A percentile compares a stretch with the other conserved stretches of the same genome.
These are phyloP conservation scores for Halocynthia aurantium DNA, from an alignment of 23 tunicate species.

Conservation along the genomic window DNA sequence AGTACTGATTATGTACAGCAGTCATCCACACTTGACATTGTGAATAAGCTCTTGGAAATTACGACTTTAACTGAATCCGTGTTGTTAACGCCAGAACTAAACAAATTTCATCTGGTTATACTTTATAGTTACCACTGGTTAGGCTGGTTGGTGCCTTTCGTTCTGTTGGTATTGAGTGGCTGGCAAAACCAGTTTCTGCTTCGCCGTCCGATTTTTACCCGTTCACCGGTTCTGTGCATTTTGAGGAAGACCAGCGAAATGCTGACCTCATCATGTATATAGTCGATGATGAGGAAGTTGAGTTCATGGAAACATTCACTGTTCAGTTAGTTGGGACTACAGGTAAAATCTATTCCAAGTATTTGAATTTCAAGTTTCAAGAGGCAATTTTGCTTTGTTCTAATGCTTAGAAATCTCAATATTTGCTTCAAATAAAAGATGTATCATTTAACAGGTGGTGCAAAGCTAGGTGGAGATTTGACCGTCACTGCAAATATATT, in stretches of 20 bases:
- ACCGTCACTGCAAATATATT: slow-evolving; percentile 48
- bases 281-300: slow-evolving; percentile 73
- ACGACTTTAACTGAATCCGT: no score
- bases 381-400: no score
- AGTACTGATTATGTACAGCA: not conserved
- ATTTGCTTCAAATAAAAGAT: no score
- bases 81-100: no score
- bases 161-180: slow-evolving; percentile 76
- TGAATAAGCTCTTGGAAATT: no score
- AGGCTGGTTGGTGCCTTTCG: slow-evolving; percentile 51
- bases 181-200: slow-evolving; percentile 57
- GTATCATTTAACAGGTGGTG: slow-evolving; percentile 45
- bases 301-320: slow-evolving; percentile 76
- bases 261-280: slow-evolving; percentile 52
- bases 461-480: slow-evolving; percentile 74
- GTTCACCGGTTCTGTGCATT: slow-evolving; percentile 60
- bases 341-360: slow-evolving; percentile 45
- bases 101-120: no score
- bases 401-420: not conserved
- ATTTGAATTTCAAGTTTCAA: no score
- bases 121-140: slow-evolving; percentile 36
- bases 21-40: no score
- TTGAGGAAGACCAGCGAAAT: slow-evolving; percentile 29
- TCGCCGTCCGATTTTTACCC: slow-evolving; percentile 52
- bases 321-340: slow-evolving; percentile 54